Conservation (phyloP, 2,797 vertebrate species). For the Macrochelys suwanniensis region DNA sequence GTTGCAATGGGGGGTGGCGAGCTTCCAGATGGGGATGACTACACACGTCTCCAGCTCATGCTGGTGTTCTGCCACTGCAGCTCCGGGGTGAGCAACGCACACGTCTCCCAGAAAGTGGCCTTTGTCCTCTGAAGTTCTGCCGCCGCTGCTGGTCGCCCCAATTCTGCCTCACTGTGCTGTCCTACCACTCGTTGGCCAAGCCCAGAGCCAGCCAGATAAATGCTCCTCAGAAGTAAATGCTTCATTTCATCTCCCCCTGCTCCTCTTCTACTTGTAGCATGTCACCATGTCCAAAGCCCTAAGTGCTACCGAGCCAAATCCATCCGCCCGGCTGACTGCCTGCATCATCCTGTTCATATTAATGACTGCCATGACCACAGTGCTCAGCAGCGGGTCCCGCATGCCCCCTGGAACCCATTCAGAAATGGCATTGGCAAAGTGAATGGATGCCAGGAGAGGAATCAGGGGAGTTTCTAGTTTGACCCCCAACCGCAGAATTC, state of each 20-base stretch:
- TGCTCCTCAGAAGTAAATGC: not conserved
- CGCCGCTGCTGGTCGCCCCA: not conserved
- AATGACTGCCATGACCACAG: not conserved
- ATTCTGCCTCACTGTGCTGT: not conserved
- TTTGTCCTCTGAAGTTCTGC: not conserved
- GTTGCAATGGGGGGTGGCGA: not conserved
- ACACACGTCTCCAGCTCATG: not conserved
- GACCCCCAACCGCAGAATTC: not conserved
- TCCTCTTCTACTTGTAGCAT: not conserved
- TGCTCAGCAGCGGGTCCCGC: not conserved
- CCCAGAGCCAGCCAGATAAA: not conserved
- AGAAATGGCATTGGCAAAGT: not conserved
- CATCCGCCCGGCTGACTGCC: not conserved
- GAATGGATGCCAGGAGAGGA: not conserved
- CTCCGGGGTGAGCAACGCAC: not conserved
- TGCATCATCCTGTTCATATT: not conserved
- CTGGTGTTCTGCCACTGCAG: not conserved
- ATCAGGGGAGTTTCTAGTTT: not conserved
- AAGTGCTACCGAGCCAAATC: rapidly evolving
- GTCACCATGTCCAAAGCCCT: not conserved
- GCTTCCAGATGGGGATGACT: not conserved
- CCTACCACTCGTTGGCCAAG: not conserved
- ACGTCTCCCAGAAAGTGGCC: not conserved
- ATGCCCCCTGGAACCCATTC: not conserved
- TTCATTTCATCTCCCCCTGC: not conserved